A percentile compares a stretch with the other conserved stretches of the same genome.
Conservation (phyloP, 1,140 invertebrate species). For the Eriocheir sinensis region DNA sequence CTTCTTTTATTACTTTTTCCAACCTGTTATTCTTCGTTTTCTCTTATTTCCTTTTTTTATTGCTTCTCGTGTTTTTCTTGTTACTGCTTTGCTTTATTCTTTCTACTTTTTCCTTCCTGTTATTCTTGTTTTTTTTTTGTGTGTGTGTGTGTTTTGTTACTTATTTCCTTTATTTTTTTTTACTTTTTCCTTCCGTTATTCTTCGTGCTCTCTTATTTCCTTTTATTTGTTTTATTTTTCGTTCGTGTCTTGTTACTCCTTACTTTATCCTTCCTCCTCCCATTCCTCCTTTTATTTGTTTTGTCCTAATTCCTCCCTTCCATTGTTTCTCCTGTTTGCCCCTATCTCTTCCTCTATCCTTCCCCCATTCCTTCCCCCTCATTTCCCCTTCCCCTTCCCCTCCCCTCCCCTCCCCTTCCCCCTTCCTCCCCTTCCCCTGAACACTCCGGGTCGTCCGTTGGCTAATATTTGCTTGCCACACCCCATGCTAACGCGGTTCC, state of each 20-base stretch:
- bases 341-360: background rate
- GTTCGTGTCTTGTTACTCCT: background rate
- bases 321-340: background rate
- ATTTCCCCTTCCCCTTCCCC: background rate
- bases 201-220: background rate
- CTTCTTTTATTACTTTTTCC: background rate
- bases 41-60: background rate
- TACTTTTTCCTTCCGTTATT: background rate
- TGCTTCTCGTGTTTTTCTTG: background rate
- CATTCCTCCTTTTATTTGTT: background rate
- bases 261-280: background rate
- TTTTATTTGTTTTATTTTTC: background rate
- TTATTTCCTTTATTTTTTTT: background rate
- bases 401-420: background rate
- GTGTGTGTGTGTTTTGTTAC: background rate
- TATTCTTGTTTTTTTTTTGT: background rate
- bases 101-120: background rate
- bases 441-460: constrained; percentile 65
- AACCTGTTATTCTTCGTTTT: background rate
- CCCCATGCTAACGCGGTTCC: constrained; percentile 68
- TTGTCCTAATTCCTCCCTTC: background rate
- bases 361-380: background rate
- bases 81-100: background rate
- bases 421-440: constrained; percentile 35
- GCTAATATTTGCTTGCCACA: constrained; percentile 75